Evolutionary conservation across 2,888 invertebrate species (phyloP).

Genomic region (Therioaphis trifolii): DNA sequence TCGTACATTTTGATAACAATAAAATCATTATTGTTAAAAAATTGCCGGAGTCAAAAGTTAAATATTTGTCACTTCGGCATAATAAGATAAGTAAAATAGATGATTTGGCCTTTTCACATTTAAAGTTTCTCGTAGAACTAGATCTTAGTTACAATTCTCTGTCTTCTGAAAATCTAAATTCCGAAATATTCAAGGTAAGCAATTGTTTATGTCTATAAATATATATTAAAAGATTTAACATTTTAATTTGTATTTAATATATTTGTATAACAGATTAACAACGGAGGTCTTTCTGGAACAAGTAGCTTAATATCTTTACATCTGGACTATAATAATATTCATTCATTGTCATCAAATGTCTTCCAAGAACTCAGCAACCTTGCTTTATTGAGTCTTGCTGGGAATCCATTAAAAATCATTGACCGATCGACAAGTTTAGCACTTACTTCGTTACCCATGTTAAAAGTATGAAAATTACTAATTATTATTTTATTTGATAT

Average conservation of each 20-base stretch:
- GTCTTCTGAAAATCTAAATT: constrained; percentile 73
- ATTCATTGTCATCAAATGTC: constrained; percentile 77
- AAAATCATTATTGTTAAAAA: constrained; percentile 70
- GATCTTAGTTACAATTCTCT: constrained; percentile 80
- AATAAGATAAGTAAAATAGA: constrained; percentile 77
- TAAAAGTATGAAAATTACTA: constrained; percentile 53
- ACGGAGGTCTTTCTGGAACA: constrained; percentile 66
- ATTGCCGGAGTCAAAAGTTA: constrained; percentile 72
- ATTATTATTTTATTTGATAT: constrained; percentile 42
- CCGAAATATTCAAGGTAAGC: constrained; percentile 78
- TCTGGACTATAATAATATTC: constrained; percentile 78
- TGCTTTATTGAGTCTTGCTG: constrained; percentile 76
- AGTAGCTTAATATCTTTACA: constrained; percentile 72
- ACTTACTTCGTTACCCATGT: constrained; percentile 72
- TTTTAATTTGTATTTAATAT: not conserved
- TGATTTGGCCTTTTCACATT: constrained; percentile 74
- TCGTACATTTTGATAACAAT: constrained; percentile 70
- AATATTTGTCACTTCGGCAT: constrained; percentile 74
- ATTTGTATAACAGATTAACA: constrained; percentile 72
- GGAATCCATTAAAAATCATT: constrained; percentile 80
- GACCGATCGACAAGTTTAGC: constrained; percentile 76
- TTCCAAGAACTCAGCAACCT: constrained; percentile 81
- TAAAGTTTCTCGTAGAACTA: constrained; percentile 74
- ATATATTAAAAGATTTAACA: not conserved
- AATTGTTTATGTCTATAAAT: not conserved